Conservation (phyloP, 2,113 vertebrate species). For the Anarhynchus alexandrinus region DNA sequence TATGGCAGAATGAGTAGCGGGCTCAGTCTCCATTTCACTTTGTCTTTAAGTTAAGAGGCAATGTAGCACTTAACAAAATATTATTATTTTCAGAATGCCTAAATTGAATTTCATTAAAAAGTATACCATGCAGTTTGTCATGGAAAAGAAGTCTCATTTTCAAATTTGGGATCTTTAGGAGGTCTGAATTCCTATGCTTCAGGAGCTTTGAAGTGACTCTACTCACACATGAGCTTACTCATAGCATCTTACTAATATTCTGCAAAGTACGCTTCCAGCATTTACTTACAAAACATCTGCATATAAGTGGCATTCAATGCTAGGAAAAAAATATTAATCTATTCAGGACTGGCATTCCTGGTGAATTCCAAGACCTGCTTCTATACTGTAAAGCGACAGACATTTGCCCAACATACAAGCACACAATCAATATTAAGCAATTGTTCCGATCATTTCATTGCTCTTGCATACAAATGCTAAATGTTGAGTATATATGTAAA, state of each 20-base stretch:
- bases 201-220: background rate
- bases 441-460: background rate
- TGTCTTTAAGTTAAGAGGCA: background rate
- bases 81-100: background rate
- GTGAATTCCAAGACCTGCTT: background rate
- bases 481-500: background rate
- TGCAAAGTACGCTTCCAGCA: background rate
- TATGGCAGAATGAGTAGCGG: background rate
- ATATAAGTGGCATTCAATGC: background rate
- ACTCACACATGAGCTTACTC: background rate
- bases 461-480: background rate
- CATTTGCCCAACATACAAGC: background rate
- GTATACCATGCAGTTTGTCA: background rate
- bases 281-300: background rate
- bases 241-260: background rate
- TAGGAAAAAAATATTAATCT: background rate
- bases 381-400: fast-evolving
- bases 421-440: background rate
- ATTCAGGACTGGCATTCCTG: background rate
- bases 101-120: background rate
- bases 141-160: background rate
- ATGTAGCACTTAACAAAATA: background rate
- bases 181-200: background rate
- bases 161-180: background rate
- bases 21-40: background rate